Evolutionary conservation across 2,113 vertebrate genomes (phyloP).

Genomic region (Sturnira hondurensis): DNA sequence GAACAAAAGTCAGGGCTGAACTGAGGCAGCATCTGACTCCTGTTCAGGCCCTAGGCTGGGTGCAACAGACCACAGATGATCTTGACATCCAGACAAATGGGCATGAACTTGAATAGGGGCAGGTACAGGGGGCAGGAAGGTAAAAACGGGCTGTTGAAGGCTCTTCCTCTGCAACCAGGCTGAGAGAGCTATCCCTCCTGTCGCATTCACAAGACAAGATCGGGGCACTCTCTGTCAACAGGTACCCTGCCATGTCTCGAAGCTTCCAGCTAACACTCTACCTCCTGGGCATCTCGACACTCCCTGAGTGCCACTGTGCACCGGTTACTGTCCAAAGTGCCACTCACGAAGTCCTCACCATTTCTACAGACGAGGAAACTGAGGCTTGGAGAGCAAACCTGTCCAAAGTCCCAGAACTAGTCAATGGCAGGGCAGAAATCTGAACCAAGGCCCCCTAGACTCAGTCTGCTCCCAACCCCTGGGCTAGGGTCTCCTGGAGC

Average conservation of each 20-base stretch:
- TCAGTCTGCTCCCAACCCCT: background rate
- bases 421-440: background rate
- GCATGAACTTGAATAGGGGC: background rate
- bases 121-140: fast-evolving
- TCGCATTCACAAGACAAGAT: background rate
- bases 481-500: background rate
- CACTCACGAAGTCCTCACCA: background rate
- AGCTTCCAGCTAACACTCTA: background rate
- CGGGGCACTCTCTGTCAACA: background rate
- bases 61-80: background rate
- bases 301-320: background rate
- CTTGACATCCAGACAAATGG: background rate
- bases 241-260: background rate
- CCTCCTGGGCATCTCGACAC: background rate
- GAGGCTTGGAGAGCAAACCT: background rate
- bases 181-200: background rate
- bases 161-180: background rate
- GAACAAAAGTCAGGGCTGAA: background rate
- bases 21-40: background rate
- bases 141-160: fast-evolving
- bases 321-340: background rate
- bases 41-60: background rate
- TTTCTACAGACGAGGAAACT: background rate
- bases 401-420: background rate
- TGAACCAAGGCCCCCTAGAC: background rate